phyloP scores from a whole-genome alignment of 2,797 vertebrate genomes.

The Argentina silus region DNA sequence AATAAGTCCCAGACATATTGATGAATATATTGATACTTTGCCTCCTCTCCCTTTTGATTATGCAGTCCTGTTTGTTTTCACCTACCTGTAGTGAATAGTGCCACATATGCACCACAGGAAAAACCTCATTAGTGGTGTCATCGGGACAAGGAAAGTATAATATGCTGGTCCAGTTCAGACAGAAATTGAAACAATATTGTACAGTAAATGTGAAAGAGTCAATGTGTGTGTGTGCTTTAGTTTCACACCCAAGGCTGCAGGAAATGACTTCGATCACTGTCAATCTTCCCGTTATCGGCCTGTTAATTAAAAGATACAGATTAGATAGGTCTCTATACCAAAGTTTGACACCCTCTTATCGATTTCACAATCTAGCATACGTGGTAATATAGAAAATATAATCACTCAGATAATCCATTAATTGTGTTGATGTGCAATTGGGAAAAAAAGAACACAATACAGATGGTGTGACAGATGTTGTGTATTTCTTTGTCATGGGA shows the following conservation, averaged over 20 bases:
- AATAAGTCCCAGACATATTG: not conserved
- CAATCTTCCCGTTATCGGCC: not conserved
- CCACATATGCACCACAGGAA: not conserved
- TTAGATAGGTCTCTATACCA: not conserved
- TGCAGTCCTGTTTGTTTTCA: not conserved
- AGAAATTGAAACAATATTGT: not conserved
- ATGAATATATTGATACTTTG: not conserved
- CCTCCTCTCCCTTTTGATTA: not conserved
- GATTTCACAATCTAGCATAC: not conserved
- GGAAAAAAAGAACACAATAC: not conserved
- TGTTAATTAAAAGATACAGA: not conserved
- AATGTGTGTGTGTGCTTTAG: too few species aligned
- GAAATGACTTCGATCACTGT: not conserved
- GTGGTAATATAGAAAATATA: not conserved
- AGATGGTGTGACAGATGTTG: not conserved
- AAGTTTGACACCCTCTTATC: not conserved
- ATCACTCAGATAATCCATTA: not conserved
- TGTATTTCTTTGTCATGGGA: not conserved
- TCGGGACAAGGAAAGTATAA: not conserved
- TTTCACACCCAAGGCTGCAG: not conserved
- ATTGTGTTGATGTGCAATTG: not conserved
- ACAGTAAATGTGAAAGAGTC: not conserved
- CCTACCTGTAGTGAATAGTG: not conserved
- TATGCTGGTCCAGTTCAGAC: not conserved
- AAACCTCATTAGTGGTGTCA: not conserved